Evolutionary conservation across 2,888 invertebrate genomes (phyloP).

Genomic region (Euspilapteryx auroguttella): DNA sequence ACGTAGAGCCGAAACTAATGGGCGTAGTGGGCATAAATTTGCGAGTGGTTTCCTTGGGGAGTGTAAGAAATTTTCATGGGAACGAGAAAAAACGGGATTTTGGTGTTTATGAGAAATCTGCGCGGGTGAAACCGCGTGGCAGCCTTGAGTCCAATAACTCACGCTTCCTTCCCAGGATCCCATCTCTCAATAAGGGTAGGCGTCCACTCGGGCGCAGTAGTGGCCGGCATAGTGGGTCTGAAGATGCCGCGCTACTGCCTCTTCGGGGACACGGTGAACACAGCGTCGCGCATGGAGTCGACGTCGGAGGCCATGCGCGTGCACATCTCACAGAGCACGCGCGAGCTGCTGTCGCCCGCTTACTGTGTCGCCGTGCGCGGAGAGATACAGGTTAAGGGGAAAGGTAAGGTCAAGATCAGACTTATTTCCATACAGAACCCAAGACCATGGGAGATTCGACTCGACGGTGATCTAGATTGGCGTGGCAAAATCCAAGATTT

Average conservation of each 20-base stretch:
- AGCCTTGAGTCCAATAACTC: too few species aligned
- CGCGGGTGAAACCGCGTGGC: too few species aligned
- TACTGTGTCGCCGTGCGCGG: constrained; percentile 80
- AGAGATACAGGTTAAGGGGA: constrained; percentile 88
- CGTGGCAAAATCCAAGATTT: too few species aligned
- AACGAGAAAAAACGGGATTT: too few species aligned
- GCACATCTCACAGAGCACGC: constrained; percentile 90
- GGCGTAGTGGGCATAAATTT: too few species aligned
- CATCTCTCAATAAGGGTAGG: constrained; percentile 84
- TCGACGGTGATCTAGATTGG: too few species aligned
- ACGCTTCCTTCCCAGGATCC: constrained; percentile 67
- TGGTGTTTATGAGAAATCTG: too few species aligned
- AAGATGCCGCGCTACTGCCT: constrained; percentile 91
- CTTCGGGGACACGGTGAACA: constrained; percentile 90
- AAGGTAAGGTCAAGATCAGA: constrained; percentile 74
- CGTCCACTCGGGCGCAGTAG: constrained; percentile 89
- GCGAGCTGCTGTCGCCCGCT: constrained; percentile 69
- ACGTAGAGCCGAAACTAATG: too few species aligned
- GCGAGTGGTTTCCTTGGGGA: too few species aligned
- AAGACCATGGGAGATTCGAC: too few species aligned
- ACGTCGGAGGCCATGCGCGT: constrained; percentile 92
- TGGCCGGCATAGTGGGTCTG: constrained; percentile 90
- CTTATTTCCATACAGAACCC: too few species aligned
- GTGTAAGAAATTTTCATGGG: too few species aligned
- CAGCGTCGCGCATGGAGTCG: constrained; percentile 91